These are phyloP conservation scores for Paradisaea rubra DNA, from an alignment of 2,113 vertebrate genomes.

Conservation along the genomic window DNA sequence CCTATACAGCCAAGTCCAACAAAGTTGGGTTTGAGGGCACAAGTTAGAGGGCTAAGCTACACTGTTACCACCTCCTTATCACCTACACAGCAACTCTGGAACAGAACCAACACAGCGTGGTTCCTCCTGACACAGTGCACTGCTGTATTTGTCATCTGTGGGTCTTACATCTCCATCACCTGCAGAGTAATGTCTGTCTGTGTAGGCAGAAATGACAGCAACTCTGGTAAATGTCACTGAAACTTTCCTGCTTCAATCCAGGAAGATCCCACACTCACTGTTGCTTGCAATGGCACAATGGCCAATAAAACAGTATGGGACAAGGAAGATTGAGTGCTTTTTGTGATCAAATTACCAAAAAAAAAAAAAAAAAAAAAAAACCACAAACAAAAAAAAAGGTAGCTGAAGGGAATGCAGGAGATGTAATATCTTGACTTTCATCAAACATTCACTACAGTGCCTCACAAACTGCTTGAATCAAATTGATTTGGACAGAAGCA, in stretches of 20 bases:
- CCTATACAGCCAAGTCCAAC: accelerated
- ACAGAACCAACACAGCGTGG: not conserved
- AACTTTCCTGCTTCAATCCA: not conserved
- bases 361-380: not conserved
- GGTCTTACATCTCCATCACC: not conserved
- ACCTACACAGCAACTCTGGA: not conserved
- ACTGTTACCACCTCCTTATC: not conserved
- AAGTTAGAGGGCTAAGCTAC: not conserved
- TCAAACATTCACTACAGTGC: not conserved
- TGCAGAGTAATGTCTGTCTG: not conserved
- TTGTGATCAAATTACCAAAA: not conserved
- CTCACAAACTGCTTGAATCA: not conserved
- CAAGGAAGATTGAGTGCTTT: not conserved
- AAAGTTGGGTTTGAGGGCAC: not conserved
- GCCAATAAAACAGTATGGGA: not conserved
- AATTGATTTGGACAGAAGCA: not conserved
- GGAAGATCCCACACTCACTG: not conserved
- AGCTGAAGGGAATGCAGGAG: not conserved
- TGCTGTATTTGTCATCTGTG: not conserved
- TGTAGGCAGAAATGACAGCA: not conserved
- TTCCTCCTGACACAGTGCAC: not conserved
- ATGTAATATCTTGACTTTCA: not conserved
- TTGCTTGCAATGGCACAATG: not conserved
- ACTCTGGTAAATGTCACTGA: not conserved
- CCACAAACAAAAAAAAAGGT: not conserved